Evolutionary conservation across 1,140 invertebrate species (phyloP).

Genomic region (Ruditapes philippinarum): DNA sequence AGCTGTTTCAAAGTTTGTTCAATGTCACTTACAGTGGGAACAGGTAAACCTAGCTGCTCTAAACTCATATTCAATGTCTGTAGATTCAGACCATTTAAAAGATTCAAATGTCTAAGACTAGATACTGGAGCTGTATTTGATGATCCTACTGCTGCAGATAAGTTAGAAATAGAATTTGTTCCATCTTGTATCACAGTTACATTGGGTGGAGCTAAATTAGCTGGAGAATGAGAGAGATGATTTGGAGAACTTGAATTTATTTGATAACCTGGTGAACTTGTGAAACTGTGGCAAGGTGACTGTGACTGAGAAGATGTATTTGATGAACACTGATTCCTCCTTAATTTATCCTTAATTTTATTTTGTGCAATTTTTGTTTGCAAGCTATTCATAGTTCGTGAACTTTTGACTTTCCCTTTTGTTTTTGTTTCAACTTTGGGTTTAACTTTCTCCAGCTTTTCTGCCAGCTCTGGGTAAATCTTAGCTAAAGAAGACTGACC

Average conservation of each 20-base stretch:
- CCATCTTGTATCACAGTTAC: constrained; percentile 31
- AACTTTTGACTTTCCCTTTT: constrained; percentile 84
- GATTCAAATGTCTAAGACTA: constrained; percentile 49
- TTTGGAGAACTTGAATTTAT: constrained; percentile 58
- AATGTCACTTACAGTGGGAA: constrained; percentile 55
- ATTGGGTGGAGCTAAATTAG: constrained; percentile 10
- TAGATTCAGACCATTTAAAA: constrained; percentile 53
- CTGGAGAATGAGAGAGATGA: constrained; percentile 1
- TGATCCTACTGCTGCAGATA: not conserved
- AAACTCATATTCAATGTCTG: constrained; percentile 51
- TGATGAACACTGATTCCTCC: constrained; percentile 82
- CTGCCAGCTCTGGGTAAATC: constrained; percentile 86
- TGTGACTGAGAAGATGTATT: constrained; percentile 73
- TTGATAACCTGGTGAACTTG: constrained; percentile 63
- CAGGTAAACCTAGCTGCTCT: constrained; percentile 40
- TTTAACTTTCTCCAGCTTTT: constrained; percentile 84
- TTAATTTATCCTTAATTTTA: constrained; percentile 87
- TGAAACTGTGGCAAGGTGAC: constrained; percentile 70
- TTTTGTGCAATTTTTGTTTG: constrained; percentile 88
- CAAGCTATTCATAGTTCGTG: constrained; percentile 87
- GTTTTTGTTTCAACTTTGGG: constrained; percentile 78
- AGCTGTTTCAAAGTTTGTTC: constrained; percentile 63
- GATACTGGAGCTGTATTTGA: not conserved
- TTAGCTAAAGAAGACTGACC: constrained; percentile 80
- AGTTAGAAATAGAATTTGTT: not conserved